These are phyloP conservation scores for Anoplopoma fimbria DNA, from an alignment of 2,113 vertebrate species.

Conservation along the genomic window DNA sequence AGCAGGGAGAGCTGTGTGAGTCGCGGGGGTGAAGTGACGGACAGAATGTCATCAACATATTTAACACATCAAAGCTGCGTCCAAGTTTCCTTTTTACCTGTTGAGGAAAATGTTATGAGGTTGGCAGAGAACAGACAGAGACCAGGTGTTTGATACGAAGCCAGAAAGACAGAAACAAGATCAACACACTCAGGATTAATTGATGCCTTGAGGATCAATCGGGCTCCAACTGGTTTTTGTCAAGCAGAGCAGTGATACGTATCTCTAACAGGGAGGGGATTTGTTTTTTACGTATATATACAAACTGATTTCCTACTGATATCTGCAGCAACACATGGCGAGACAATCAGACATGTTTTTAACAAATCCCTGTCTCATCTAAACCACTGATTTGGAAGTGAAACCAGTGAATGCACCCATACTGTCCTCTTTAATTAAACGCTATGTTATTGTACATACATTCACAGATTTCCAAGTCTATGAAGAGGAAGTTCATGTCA, in stretches of 20 bases:
- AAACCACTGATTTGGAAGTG: slow-evolving; percentile 15
- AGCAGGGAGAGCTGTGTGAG: slow-evolving; percentile 48
- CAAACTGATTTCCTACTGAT: too few relatives aligned
- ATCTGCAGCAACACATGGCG: background rate
- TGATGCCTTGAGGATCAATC: slow-evolving; percentile 8
- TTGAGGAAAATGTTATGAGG: slow-evolving; percentile 54
- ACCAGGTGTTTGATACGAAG: slow-evolving; percentile 35
- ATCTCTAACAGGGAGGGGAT: slow-evolving; percentile 12
- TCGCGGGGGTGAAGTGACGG: slow-evolving; percentile 40
- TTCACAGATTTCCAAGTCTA: too few relatives aligned
- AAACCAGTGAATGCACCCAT: background rate
- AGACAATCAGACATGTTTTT: background rate
- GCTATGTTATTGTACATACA: too few relatives aligned
- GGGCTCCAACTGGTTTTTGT: slow-evolving; percentile 15
- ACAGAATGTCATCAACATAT: slow-evolving; percentile 37
- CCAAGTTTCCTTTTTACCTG: slow-evolving; percentile 73
- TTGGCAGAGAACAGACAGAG: slow-evolving; percentile 43
- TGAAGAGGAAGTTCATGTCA: too few relatives aligned
- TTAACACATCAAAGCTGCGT: slow-evolving; percentile 53
- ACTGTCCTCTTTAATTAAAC: too few relatives aligned
- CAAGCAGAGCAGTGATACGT: background rate
- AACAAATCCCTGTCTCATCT: background rate
- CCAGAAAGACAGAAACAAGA: slow-evolving; percentile 23
- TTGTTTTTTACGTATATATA: background rate
- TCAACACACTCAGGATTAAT: slow-evolving; percentile 26